Evolutionary conservation across 2,888 invertebrate species (phyloP).

Genomic region (Noctua pronuba): DNA sequence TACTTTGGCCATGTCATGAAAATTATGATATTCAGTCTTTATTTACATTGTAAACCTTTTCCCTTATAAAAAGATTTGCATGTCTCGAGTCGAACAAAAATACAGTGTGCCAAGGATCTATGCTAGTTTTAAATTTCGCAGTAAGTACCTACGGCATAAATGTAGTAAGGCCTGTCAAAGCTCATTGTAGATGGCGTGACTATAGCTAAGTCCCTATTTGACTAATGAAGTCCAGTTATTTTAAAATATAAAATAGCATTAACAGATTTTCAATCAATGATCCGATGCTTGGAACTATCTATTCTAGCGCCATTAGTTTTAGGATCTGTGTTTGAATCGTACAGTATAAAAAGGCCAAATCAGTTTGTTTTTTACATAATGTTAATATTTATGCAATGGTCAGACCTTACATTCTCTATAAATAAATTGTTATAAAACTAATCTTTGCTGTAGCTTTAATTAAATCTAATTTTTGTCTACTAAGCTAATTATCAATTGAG

Average conservation of each 20-base stretch:
- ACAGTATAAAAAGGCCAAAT: not conserved
- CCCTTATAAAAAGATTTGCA: slow-evolving; percentile 22
- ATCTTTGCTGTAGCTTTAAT: slow-evolving; percentile 39
- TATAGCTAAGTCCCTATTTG: not conserved
- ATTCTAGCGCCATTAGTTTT: not conserved
- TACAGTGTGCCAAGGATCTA: slow-evolving; percentile 14
- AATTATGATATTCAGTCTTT: slow-evolving; percentile 67
- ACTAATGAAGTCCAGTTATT: not conserved
- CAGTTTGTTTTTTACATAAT: not conserved
- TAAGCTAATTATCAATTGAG: not conserved
- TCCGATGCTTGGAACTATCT: not conserved
- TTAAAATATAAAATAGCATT: not conserved
- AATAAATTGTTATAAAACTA: slow-evolving; percentile 30
- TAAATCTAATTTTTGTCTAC: slow-evolving; percentile 10
- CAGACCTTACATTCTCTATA: slow-evolving; percentile 35
- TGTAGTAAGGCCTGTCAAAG: not conserved
- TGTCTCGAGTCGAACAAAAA: slow-evolving; percentile 43
- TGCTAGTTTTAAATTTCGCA: not conserved
- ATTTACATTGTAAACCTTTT: slow-evolving; percentile 60
- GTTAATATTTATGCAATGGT: not conserved
- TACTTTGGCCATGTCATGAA: slow-evolving; percentile 66
- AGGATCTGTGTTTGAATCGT: not conserved
- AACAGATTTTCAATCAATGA: not conserved
- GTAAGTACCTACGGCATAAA: not conserved
- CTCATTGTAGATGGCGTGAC: not conserved